Evolutionary conservation across 2,888 invertebrate species (phyloP), one percentile per base, ranked within the genome.

Genomic region (Chouioia cunea): DNA sequence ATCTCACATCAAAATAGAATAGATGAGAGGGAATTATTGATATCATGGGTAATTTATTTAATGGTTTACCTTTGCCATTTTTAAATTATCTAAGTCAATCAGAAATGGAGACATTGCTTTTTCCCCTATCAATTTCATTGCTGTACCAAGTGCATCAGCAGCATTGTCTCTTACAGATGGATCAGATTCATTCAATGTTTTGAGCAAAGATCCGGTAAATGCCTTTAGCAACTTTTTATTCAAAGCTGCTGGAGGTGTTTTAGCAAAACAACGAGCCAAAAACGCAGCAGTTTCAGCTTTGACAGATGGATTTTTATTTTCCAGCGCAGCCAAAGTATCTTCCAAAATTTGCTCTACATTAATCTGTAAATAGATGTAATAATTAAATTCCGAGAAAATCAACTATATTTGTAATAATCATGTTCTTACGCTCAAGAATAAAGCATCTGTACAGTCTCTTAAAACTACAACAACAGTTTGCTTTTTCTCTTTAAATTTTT

Each of bases 401-500:
- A 18, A n/a, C 23, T 54, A 23, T n/a, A n/a, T 44, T 63, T 36
- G 56, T 36, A 27, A 53, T n/a, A n/a, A n/a, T n/a, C 12, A 12
- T 10, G 36, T 66, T 89, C 90, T 89, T 84, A 95, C 93, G 78
- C 92, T 89, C 64, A 90, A 88, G 84, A 93, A 97, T 75, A 96
- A 91, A 47, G 94, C 95, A 87, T 99, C 99, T 22, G 95, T 92
- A 4, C 97, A 95, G 71, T 98, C 97, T 65, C 95, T 88, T 54
- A 99, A 86, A 0, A 95, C 93, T 2, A 90, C 84, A 0, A 99
- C 96, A 0, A 99, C 97, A 80, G 91, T 93, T 2, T 92, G 89
- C 81, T 99, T 99, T 88, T 97, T 99, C 86, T 99, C 99, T 81
- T 97, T 97, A 82, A 99, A 99, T 86, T 99, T 99, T 80, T 99